These are phyloP conservation scores for Cottus gobio DNA, from an alignment of 2,113 vertebrate genomes.

Conservation along the genomic window DNA sequence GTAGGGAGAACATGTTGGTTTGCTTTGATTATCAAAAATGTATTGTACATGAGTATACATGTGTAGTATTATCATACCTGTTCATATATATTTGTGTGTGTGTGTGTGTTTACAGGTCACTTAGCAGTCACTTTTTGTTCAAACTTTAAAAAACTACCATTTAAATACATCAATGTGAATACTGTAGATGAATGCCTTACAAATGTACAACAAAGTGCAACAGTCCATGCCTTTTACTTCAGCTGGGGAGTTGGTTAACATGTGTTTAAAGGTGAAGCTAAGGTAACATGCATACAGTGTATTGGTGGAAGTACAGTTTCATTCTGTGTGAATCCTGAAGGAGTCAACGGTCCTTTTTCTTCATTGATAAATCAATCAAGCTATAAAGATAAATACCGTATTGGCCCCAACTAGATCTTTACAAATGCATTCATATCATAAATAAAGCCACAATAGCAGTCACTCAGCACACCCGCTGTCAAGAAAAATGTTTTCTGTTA, in stretches of 20 bases:
- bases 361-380: neutral
- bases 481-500: slow-evolving; percentile 14
- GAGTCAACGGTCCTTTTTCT: neutral
- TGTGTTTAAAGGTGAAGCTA: neutral
- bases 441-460: slow-evolving; percentile 11
- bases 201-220: neutral
- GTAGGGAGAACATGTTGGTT: slow-evolving; percentile 18
- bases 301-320: neutral
- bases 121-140: neutral
- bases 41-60: too few species aligned
- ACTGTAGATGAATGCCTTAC: too few species aligned
- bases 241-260: neutral
- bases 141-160: neutral
- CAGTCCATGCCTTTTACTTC: neutral
- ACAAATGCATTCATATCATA: neutral
- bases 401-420: neutral
- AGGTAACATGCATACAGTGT: neutral
- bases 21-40: neutral
- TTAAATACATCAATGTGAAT: neutral
- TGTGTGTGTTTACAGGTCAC: too few species aligned
- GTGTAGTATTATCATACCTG: neutral
- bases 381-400: neutral
- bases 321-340: neutral
- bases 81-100: too few species aligned
- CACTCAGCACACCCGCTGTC: slow-evolving; percentile 14